phyloP scores from a whole-genome alignment of 1,140 invertebrate species.

The Brachystomella parvula region DNA sequence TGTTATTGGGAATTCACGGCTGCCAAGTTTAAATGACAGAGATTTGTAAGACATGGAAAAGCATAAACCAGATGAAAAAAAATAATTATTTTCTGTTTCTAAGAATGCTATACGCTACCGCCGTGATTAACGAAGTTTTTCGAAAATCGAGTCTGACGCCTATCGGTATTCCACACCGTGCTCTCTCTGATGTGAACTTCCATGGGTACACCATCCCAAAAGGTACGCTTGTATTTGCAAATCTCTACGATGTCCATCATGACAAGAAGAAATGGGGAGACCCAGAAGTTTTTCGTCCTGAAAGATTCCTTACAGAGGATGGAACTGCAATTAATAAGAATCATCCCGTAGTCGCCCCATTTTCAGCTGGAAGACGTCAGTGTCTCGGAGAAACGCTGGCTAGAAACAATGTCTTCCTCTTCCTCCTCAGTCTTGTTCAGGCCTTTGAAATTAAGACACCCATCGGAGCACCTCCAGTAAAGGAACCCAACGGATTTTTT shows the following conservation, averaged over 20 bases:
- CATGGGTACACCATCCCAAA: conserved; percentile 41
- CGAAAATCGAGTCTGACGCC: conserved; percentile 68
- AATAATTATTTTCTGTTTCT: conserved; percentile 38
- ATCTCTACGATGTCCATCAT: conserved; percentile 44
- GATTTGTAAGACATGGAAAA: background rate
- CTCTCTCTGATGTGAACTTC: conserved; percentile 50
- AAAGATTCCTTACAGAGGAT: conserved; percentile 44
- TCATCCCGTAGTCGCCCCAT: conserved; percentile 14
- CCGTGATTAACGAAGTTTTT: conserved; percentile 62
- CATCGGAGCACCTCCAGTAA: background rate
- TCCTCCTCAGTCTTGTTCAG: conserved; percentile 7
- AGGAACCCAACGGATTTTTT: background rate
- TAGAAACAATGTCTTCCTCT: conserved; percentile 8
- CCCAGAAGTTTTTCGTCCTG: conserved; percentile 45
- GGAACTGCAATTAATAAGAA: conserved; percentile 16
- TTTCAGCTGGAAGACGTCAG: conserved; percentile 12
- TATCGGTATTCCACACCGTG: conserved; percentile 67
- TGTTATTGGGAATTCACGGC: conserved; percentile 8
- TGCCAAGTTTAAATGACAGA: conserved; percentile 3
- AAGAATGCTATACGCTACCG: conserved; percentile 69
- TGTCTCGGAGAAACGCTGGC: conserved; percentile 18
- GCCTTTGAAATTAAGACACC: conserved; percentile 3
- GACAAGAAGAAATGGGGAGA: conserved; percentile 44
- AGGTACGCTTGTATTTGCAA: conserved; percentile 42
- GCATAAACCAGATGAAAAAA: background rate